Evolutionary conservation across 2,113 vertebrate species (phyloP).

Genomic region (Callopanchax toddi): DNA sequence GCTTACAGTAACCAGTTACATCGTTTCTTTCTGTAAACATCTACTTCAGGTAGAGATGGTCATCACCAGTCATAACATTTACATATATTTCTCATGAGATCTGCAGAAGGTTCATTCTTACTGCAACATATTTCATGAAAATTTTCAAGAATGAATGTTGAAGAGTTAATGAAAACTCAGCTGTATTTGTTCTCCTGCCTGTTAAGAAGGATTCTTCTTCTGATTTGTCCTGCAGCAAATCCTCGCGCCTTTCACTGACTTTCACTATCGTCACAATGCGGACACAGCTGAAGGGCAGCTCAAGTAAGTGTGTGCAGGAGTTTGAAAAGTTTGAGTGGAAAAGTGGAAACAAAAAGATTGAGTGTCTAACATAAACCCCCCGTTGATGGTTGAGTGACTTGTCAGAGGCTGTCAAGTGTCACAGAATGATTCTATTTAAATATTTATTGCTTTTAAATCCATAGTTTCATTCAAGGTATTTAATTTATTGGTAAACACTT

Average conservation of each 20-base stretch:
- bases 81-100: slow-evolving; percentile 41
- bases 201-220: too few relatives aligned
- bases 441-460: too few relatives aligned
- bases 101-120: slow-evolving; percentile 14
- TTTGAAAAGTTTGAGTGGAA: slow-evolving; percentile 29
- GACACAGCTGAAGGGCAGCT: slow-evolving; percentile 95
- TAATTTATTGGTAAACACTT: too few relatives aligned
- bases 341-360: too few relatives aligned
- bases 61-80: slow-evolving; percentile 22
- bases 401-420: too few relatives aligned
- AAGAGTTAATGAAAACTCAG: slow-evolving; percentile 2
- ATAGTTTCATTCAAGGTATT: too few relatives aligned
- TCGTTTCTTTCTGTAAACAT: slow-evolving; percentile 42
- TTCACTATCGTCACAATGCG: slow-evolving; percentile 98
- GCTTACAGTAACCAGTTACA: slow-evolving; percentile 58
- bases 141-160: neutral
- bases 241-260: slow-evolving; percentile 98
- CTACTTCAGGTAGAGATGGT: slow-evolving; percentile 17
- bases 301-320: slow-evolving; percentile 88
- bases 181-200: slow-evolving; percentile 14
- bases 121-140: neutral
- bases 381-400: slow-evolving; percentile 53
- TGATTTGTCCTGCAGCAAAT: slow-evolving; percentile 86
- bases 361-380: slow-evolving; percentile 41
- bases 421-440: too few relatives aligned